Evolutionary conservation across 1,140 invertebrate species (phyloP), one percentile per base, ranked within the genome.

Genomic region (Drosophila obscura): DNA sequence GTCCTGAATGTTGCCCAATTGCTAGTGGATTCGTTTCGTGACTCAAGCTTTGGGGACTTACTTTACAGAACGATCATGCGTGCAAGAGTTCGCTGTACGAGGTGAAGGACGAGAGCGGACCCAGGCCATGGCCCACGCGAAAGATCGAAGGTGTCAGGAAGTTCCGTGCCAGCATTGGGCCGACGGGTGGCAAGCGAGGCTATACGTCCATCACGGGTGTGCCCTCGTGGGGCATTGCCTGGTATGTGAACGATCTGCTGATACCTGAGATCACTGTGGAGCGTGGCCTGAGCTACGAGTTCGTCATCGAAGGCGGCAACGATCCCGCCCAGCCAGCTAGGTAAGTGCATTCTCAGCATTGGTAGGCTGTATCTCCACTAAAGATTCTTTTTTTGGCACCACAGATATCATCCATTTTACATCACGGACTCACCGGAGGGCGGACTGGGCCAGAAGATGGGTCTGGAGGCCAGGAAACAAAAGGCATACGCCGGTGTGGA

Each of bases 171-270:
- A 93, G 94, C 74, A 97, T 98, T 63, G 97, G 97, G 1, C 96
- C 96, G 0, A 96, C 96, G 1, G 97, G 96, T 9, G 96, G 96
- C 3, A 93, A 94, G 50, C 93, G 95, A 5, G 97, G 97, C 7
- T 97, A 98, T 88, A 94, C 95, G 9, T 94, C 95, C 7, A 95
- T 97, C 22, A 97, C 96, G 46, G 96, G 96, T 94, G 93, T 94
- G 75, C 95, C 96, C 6, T 96, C 96, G 1, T 97, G 97, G 95
- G 97, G 97, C 39, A 96, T 98, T 69, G 96, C 96, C 8, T 99
- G 97, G 97, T 99, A 98, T 92, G 96, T 99, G 77, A 98, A 99
- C 92, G 97, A 97, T 79, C 92, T 95, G 71, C 93, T 99, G 6
- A 97, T 97, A 72, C 97, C 98, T 0, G 97, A 98, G 91, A 93